These are phyloP conservation scores for Myotis myotis DNA, from an alignment of 2,797 vertebrate genomes.

Conservation along the genomic window DNA sequence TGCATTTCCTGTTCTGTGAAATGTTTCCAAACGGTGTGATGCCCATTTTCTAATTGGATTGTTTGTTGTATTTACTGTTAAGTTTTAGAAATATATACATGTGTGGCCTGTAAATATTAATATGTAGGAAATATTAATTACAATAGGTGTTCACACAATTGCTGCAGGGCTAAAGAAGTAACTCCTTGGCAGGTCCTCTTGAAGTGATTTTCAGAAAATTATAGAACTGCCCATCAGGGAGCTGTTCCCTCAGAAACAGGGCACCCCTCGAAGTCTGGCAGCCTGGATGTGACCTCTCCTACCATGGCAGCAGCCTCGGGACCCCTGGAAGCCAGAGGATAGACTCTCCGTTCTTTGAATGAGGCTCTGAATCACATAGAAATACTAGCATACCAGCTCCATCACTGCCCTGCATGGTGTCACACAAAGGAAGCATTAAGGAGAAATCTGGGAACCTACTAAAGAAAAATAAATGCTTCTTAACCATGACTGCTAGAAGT, in stretches of 20 bases:
- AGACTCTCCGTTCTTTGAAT: background rate
- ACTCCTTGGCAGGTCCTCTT: background rate
- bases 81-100: background rate
- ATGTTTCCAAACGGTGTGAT: too few species aligned
- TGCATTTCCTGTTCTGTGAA: too few species aligned
- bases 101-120: background rate
- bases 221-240: background rate
- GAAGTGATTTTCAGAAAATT: background rate
- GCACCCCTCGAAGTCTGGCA: background rate
- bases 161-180: background rate
- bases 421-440: background rate
- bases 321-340: background rate
- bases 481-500: background rate
- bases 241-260: accelerated
- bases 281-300: background rate
- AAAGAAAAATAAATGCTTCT: background rate
- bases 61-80: background rate
- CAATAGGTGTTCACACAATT: background rate
- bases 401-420: background rate
- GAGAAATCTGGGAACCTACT: background rate
- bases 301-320: too few species aligned
- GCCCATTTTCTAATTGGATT: background rate
- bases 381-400: background rate
- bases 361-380: background rate
- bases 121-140: background rate